A percentile compares a stretch with the other conserved stretches of the same genome.
phyloP scores from a whole-genome alignment of 2,113 vertebrate species.

The Girardinichthys multiradiatus region DNA sequence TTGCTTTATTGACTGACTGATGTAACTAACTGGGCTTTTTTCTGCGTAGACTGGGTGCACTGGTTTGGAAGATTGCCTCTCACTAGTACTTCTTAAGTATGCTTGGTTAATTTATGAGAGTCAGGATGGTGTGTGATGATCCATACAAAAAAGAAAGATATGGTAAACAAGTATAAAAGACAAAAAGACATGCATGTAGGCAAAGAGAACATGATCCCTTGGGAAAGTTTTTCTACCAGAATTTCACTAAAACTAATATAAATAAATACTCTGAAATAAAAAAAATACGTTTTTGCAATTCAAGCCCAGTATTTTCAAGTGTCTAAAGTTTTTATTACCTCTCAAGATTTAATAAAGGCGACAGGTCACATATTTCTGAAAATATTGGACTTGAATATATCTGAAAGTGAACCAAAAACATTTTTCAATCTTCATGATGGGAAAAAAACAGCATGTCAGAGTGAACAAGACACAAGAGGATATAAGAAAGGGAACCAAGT shows the following conservation, averaged over 20 bases:
- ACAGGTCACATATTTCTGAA: no score
- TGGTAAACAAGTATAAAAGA: neutral
- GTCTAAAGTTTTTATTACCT: no score
- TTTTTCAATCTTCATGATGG: slow-evolving; percentile 35
- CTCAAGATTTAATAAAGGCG: no score
- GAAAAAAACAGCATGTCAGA: slow-evolving; percentile 20
- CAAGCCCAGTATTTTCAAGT: no score
- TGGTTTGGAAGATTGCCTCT: slow-evolving; percentile 61
- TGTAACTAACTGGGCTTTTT: slow-evolving; percentile 20
- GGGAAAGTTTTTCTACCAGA: no score
- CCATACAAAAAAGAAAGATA: slow-evolving; percentile 15
- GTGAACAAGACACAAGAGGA: slow-evolving; percentile 14
- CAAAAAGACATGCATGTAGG: neutral
- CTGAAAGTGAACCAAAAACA: neutral
- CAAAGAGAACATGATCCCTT: neutral
- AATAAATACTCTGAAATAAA: no score
- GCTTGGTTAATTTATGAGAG: slow-evolving; percentile 31
- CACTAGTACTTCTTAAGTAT: neutral
- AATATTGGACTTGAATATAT: no score
- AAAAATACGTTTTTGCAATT: no score
- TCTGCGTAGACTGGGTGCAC: slow-evolving; percentile 21
- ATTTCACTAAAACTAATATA: no score
- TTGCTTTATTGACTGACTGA: slow-evolving; percentile 59
- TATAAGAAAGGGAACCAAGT: slow-evolving; percentile 43
- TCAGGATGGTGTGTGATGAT: slow-evolving; percentile 24